phyloP scores from a whole-genome alignment of 1,140 invertebrate genomes.

The Melitaea cinxia region DNA sequence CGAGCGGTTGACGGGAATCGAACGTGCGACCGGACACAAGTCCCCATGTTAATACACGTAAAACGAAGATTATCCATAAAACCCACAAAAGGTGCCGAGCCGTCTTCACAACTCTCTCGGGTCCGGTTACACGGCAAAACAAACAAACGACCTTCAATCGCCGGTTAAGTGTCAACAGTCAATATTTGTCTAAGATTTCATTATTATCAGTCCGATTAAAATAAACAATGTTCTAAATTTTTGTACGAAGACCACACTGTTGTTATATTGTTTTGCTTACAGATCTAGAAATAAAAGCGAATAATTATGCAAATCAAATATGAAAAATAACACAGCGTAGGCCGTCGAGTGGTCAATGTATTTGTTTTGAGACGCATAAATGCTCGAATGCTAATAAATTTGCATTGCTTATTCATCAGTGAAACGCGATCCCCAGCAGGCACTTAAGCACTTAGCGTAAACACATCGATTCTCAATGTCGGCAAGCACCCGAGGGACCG shows the following conservation, averaged over 20 bases:
- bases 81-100: conserved; percentile 75
- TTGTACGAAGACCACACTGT: background rate
- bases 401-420: conserved; percentile 75
- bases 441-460: conserved; percentile 78
- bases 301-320: conserved; percentile 7
- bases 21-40: conserved; percentile 66
- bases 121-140: conserved; percentile 44
- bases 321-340: background rate
- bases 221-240: background rate
- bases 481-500: conserved; percentile 62
- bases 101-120: conserved; percentile 56
- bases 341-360: background rate
- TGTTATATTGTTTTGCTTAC: background rate
- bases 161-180: conserved; percentile 25
- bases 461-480: conserved; percentile 76
- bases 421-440: conserved; percentile 71
- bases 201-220: background rate
- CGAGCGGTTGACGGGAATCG: conserved; percentile 49
- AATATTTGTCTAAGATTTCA: conserved; percentile 16
- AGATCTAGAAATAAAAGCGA: conserved; percentile 2
- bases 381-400: conserved; percentile 53
- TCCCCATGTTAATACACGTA: conserved; percentile 71
- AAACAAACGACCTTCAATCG: conserved; percentile 19
- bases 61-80: conserved; percentile 75
- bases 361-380: conserved; percentile 38